A percentile compares a stretch with the other conserved stretches of the same genome.
Conservation (phyloP, 1,140 invertebrate genomes). For the Drosophila mojavensis region DNA sequence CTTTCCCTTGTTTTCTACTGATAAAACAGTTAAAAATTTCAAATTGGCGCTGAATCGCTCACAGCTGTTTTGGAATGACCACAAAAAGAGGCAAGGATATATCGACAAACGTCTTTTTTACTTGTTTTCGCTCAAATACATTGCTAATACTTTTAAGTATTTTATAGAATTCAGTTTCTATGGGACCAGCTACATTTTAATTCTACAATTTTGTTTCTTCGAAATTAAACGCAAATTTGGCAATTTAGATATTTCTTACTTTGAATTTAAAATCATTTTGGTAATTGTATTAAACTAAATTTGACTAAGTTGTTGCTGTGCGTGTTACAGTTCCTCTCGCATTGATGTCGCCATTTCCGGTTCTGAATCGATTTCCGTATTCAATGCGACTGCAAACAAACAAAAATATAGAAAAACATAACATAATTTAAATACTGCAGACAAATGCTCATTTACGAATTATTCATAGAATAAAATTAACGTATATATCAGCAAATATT, state of each 20-base stretch:
- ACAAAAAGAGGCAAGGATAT: neutral
- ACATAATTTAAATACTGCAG: conserved; percentile 41
- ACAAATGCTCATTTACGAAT: conserved; percentile 36
- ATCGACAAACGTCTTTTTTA: neutral
- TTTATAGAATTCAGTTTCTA: neutral
- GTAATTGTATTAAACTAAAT: conserved; percentile 54
- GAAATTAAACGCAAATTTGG: conserved; percentile 14
- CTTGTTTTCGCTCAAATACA: neutral
- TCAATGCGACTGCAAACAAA: conserved; percentile 53
- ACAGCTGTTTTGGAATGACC: too few relatives aligned
- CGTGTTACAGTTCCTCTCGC: conserved; percentile 58
- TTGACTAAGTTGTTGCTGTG: conserved; percentile 54
- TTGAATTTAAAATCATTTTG: conserved; percentile 8
- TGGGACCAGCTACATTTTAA: neutral
- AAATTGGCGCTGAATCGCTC: too few relatives aligned
- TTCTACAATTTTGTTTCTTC: neutral
- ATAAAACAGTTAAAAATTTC: too few relatives aligned
- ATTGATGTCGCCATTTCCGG: conserved; percentile 8
- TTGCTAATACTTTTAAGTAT: neutral
- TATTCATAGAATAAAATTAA: conserved; percentile 72
- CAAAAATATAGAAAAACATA: conserved; percentile 29
- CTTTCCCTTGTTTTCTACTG: too few relatives aligned
- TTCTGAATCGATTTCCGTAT: conserved; percentile 22
- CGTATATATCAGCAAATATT: conserved; percentile 8
- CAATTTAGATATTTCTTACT: conserved; percentile 33